These are phyloP conservation scores for Lutjanus erythropterus DNA, from an alignment of 2,113 vertebrate species.

Conservation along the genomic window DNA sequence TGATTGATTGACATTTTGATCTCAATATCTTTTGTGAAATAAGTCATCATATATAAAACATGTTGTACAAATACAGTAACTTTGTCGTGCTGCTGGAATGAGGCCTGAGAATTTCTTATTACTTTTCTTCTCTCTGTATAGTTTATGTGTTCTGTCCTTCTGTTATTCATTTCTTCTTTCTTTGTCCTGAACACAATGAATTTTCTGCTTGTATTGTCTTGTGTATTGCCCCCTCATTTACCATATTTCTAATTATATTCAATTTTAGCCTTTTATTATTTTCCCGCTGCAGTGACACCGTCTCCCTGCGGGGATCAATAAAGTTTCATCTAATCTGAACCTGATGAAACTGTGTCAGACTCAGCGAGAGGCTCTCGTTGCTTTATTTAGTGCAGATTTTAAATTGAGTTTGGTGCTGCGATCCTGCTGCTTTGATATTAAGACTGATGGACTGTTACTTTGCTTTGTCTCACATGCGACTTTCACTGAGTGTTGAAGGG, in stretches of 20 bases:
- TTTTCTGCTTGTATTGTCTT: slow-evolving; percentile 17
- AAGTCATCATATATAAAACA: background rate
- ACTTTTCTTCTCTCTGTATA: background rate
- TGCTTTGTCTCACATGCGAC: slow-evolving; percentile 35
- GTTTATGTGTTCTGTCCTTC: slow-evolving; percentile 3
- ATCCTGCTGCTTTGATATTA: slow-evolving; percentile 50
- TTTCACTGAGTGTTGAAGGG: slow-evolving; percentile 16
- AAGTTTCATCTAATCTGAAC: slow-evolving; percentile 71
- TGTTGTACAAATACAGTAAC: background rate
- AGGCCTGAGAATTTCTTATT: background rate
- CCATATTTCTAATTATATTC: slow-evolving; percentile 72
- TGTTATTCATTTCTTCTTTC: slow-evolving; percentile 4
- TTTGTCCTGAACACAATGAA: slow-evolving; percentile 5
- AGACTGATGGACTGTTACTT: slow-evolving; percentile 53
- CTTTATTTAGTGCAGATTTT: slow-evolving; percentile 70
- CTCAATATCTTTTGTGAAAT: background rate
- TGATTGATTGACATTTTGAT: background rate
- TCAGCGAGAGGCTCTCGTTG: slow-evolving; percentile 48
- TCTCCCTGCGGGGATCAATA: slow-evolving; percentile 74
- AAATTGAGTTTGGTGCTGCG: slow-evolving; percentile 55
- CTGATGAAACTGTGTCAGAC: slow-evolving; percentile 75
- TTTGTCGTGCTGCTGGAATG: background rate
- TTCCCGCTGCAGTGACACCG: slow-evolving; percentile 47
- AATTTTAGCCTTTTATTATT: slow-evolving; percentile 63
- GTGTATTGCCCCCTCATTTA: slow-evolving; percentile 34